Evolutionary conservation across 2,888 invertebrate genomes (phyloP), one percentile per base, ranked within the genome.

Genomic region (Camptogramma bilineatum): DNA sequence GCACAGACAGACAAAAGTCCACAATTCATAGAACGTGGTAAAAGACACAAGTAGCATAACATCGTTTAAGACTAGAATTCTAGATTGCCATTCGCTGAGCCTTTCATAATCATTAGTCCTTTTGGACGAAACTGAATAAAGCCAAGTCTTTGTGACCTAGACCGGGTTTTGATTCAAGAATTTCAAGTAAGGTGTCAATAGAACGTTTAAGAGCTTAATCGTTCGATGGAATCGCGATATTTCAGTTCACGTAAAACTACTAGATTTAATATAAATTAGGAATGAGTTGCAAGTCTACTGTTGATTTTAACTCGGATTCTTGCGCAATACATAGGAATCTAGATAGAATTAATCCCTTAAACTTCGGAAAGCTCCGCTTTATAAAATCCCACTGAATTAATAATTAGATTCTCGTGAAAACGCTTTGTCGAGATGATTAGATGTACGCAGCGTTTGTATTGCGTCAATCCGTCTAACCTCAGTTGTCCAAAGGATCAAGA

Each of bases 261-360:
- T 9, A 31, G 31, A 21, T 31, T 9, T 10, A 31, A 9, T 31
- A 31, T 31, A 31, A 31, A 31, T 39, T 1, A 28, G 28, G 4
- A 28, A 5, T n/a, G n/a, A n/a, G n/a, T n/a, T 13, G 21, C 4
- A 13, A 48, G 4, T 21, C 13, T 48, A 1, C 48, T 13, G 48
- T 13, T 48, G 1, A 19, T 21, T 48, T 21, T 19, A 58, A n/a
- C 56, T 58, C 47, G 24, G 46, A 64, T 68, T 62, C 64, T 66
- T 57, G 71, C 69, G 73, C 75, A 72, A 70, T 76, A 82, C 80
- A 78, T 79, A 74, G 68, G 60, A 74, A 81, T 81, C 80, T 78
- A 79, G 82, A 79, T 73, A 63, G 72, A 81, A 80, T 79, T 77
- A 78, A 79, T 75, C 76, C 60, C 48, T 65, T 73, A 65, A 75